These are phyloP conservation scores for Hydrotaea cyrtoneurina DNA, from an alignment of 2,888 invertebrate species.

Conservation along the genomic window DNA sequence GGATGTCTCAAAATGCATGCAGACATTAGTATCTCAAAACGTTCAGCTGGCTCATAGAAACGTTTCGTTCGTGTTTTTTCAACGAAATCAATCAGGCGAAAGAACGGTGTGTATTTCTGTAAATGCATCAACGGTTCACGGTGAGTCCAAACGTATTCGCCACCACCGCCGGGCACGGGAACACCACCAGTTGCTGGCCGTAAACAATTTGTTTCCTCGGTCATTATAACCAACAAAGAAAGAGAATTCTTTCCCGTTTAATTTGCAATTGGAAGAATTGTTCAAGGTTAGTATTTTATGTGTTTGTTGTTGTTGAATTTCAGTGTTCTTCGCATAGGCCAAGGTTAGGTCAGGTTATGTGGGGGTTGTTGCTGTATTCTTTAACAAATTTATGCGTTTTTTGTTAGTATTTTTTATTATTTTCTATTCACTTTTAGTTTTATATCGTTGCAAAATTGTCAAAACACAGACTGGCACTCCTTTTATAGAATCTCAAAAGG, in stretches of 20 bases:
- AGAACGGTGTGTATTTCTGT: conserved; percentile 76
- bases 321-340: conserved; percentile 12
- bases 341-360: conserved; percentile 25
- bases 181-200: conserved; percentile 42
- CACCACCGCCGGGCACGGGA: conserved; percentile 38
- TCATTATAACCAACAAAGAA: conserved; percentile 24
- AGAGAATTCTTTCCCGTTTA: neutral
- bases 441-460: no score
- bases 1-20: conserved; percentile 76
- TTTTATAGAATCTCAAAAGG: neutral
- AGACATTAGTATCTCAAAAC: conserved; percentile 76
- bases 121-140: conserved; percentile 76
- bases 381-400: neutral
- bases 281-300: conserved; percentile 20
- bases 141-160: conserved; percentile 75
- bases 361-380: neutral
- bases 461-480: no score
- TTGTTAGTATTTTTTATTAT: neutral
- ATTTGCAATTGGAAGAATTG: conserved; percentile 9
- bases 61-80: conserved; percentile 77
- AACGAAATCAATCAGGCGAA: conserved; percentile 76
- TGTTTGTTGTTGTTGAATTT: neutral
- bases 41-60: conserved; percentile 76
- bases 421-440: neutral
- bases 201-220: conserved; percentile 58